Evolutionary conservation across 2,888 invertebrate species (phyloP), one percentile per base, ranked within the genome.

Genomic region (Drosophila multiciliata): DNA sequence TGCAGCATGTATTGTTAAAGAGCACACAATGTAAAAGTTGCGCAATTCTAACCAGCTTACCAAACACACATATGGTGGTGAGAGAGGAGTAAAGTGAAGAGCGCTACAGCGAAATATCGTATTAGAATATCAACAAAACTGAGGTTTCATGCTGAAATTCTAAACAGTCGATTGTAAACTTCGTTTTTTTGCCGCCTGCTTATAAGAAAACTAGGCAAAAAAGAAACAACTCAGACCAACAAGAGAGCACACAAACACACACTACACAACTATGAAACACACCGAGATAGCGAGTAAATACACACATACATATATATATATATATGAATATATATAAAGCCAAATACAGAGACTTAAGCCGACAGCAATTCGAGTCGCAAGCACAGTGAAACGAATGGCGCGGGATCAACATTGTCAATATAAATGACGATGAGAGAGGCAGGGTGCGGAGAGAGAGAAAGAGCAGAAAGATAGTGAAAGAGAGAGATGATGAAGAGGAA

Each of bases 331-430:
- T 42, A 45, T 32, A 64, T 63, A 75, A 57, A 40, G 45, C 48
- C 61, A 70, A 70, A 66, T 61, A 66, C 69, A 81, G 83, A 79
- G 85, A 80, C 85, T 85, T 89, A 89, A 85, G 85, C 85, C 89
- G 83, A 89, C 87, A 89, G 87, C 89, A 87, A 85, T 87, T 89
- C 87, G 83, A 89, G 83, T 76, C 82, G 77, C 74, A 76, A 45
- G 55, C 55, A 55, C 63, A 75, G 78, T 78, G 64, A 80, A 75
- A 59, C 66, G 73, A 75, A 75, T 65, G 67, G 60, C 61, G 75
- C 78, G 75, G 78, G 72, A 78, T 78, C 74, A 80, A 75, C 80
- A 72, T 62, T 62, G 80, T 80, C 64, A 72, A 63, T 75, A 63
- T 66, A 58, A 66, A 42, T 36, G 58, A 36, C 11, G 70, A 36